Base-by-base conservation (phyloP, 2,888 invertebrate species). In the Ferdinandea cuprea region DNA sequence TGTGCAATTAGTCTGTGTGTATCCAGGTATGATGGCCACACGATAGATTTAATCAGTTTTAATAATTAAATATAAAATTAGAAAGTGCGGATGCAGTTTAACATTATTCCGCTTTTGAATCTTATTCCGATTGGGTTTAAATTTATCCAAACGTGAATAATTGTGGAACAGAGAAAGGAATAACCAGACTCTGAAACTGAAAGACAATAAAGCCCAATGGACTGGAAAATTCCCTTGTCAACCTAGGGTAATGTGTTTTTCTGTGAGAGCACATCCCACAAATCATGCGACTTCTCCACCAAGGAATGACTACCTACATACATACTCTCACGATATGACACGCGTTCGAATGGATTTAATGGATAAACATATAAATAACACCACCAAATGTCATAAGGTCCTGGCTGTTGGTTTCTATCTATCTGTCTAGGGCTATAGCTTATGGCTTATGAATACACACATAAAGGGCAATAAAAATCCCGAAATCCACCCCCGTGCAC, bases 331-430 rank as follows among this genome's bases (percentile, higher is more conserved):
- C 50, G 58, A 37, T 65, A 54, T 54, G 61, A 61, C 76, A 76
- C 69, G 74, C 80, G 68, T 44, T 37, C 40, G 37, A 21, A 44
- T 15, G 21, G 44, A 54, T 40, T 52, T 66, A 44, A 65, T 52
- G 30, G 48, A 28, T 13, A 69, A 46, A 56, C 66, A 35, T 37
- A 81, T 77, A 81, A 81, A 83, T 72, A 83, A 78, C 76, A 13
- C 48, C 61, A 73, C 50, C 66, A 68, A 66, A 63, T 72, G 78
- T 28, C 77, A 66, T 13, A 66, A 69, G 68, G 78, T 71, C 76
- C 61, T 74, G 66, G 11, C 68, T 35, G 42, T 6, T 15, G 17
- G 35, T 42, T 71, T 59, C 32, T 25, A 28, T 35, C 28, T 8
- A n/a, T 25, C 40, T 8, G 32, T 40, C 21, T 13, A 56, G n/a